Evolutionary conservation across 2,113 vertebrate genomes (phyloP), one percentile per base, ranked within the genome.

Genomic region (Picathartes gymnocephalus): DNA sequence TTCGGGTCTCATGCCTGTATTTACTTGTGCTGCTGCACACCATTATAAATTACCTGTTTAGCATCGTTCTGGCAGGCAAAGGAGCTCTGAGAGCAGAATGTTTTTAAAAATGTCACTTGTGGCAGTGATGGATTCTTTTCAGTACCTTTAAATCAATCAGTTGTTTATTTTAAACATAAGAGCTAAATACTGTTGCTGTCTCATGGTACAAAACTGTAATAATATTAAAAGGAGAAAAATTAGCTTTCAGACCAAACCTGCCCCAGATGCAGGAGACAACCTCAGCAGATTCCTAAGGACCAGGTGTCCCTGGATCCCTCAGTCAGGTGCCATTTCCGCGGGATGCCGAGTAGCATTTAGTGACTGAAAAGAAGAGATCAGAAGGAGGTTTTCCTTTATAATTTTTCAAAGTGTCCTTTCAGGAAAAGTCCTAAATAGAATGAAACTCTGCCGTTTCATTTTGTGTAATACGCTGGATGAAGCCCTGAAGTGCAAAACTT

Each of bases 301-400:
- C 15, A 10, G n/a, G 3, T 72, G 45, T 45, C 40, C 8, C 23
- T 37, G 17, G 15, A 21, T 74, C 40, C 31, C 10, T 33, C 61
- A 22, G 25, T 8, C 13, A 45, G 45, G 60, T 35, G 6, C 48
- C 1, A 0, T 58, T 56, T 31, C 61, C 27, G 5, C 1, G 0
- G 27, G 56, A 6, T 65, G 24, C 44, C n/a, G 27, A 20, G 45
- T 3, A 48, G 33, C 8, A 2, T 31, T 85, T 5, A 1, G 25
- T 23, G 42, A 9, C 45, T 18, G 8, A 54, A 45, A 37, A 57
- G 23, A 44, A 45, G 45, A 86, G 50, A 62, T 86, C 35, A 71
- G 33, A 23, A 77, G 47, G 77, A 56, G 23, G 4, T 40, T 77
- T 78, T 7, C 4, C 51, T 90, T 69, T n/a, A 4, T 57, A 21